A percentile compares a stretch with the other conserved stretches of the same genome.
Conservation (phyloP, 2,797 vertebrate species). For the Phataginus tricuspis region DNA sequence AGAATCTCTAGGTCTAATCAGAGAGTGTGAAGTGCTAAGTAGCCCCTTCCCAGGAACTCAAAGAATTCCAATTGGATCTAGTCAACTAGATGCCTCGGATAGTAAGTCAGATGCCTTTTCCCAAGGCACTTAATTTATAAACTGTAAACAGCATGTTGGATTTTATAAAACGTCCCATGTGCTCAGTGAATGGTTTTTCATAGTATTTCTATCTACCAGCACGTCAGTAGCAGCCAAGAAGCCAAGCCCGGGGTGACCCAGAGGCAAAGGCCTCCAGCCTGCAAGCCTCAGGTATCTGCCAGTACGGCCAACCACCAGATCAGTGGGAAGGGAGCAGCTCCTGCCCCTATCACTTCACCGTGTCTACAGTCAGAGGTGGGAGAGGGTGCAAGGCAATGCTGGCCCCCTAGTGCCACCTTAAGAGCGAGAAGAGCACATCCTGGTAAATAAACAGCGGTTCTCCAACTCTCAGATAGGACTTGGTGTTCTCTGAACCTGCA, state of each 20-base stretch:
- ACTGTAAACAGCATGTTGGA: constrained; percentile 68
- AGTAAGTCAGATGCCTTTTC: constrained; percentile 65
- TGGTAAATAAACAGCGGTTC: background rate
- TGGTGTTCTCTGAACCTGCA: background rate
- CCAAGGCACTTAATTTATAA: constrained; percentile 74
- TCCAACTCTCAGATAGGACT: background rate
- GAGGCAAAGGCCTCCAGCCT: background rate
- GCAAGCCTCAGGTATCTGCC: background rate
- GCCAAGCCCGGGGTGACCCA: background rate
- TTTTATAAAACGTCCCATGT: constrained; percentile 51
- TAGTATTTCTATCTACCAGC: constrained; percentile 43
- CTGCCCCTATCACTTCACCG: background rate
- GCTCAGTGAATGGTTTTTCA: constrained; percentile 52
- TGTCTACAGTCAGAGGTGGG: background rate
- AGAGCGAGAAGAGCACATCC: background rate
- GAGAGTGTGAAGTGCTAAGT: constrained; percentile 57
- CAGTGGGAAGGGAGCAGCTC: background rate
- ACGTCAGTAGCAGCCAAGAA: constrained; percentile 38
- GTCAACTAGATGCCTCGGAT: constrained; percentile 65
- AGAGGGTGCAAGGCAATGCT: background rate
- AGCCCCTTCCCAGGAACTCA: constrained; percentile 55
- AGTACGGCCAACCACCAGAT: background rate
- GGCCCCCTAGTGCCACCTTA: background rate
- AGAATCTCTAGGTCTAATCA: constrained; percentile 51
- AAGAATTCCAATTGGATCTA: constrained; percentile 61